Conservation (phyloP, 2,797 vertebrate genomes). For the Urocyon cinereoargenteus region DNA sequence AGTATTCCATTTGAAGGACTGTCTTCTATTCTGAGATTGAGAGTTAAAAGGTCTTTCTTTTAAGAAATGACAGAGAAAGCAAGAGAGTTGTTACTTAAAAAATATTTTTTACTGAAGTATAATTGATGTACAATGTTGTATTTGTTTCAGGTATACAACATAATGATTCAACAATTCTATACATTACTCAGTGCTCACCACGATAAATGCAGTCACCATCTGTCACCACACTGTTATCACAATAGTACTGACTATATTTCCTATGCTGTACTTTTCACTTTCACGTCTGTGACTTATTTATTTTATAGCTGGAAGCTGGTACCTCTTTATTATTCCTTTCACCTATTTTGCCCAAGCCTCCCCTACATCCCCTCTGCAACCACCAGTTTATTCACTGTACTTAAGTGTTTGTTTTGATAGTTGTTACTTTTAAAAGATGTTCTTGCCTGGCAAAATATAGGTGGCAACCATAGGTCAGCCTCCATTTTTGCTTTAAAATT, state of each 20-base stretch:
- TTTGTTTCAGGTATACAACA: neutral
- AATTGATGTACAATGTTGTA: neutral
- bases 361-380: neutral
- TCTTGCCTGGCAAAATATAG: neutral
- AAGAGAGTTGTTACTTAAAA: neutral
- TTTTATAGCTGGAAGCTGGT: neutral
- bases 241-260: neutral
- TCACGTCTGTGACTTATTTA: neutral
- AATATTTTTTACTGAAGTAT: neutral
- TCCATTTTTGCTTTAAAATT: conserved; percentile 15
- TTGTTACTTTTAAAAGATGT: neutral
- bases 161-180: neutral
- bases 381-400: neutral
- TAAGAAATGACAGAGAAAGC: neutral
- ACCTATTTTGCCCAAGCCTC: neutral
- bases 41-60: conserved; percentile 10
- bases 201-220: neutral
- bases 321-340: neutral
- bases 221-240: neutral
- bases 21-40: neutral
- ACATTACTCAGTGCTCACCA: neutral
- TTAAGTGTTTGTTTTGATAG: neutral
- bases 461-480: neutral
- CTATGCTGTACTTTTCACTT: neutral
- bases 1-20: neutral